phyloP scores from a whole-genome alignment of 2,888 invertebrate genomes.

The Chesias legatella region DNA sequence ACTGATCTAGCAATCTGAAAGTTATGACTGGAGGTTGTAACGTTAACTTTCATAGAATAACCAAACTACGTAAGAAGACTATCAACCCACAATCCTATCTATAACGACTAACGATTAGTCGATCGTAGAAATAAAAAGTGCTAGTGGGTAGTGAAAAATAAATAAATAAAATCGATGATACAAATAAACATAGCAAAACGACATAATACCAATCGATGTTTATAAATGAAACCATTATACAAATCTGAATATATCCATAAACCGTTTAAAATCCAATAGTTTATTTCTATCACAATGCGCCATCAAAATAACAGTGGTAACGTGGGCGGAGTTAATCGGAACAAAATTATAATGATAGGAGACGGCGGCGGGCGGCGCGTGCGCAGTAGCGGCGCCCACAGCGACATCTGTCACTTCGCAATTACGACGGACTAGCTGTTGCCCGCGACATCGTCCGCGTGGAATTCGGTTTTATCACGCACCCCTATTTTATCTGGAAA shows the following conservation, averaged over 20 bases:
- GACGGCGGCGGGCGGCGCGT: constrained; percentile 50
- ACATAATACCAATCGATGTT: constrained; percentile 25
- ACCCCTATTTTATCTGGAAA: too few species aligned
- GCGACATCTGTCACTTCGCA: constrained; percentile 58
- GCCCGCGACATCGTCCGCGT: too few species aligned
- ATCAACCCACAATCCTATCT: too few species aligned
- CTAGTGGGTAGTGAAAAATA: constrained; percentile 1
- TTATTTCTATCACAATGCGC: constrained; percentile 29
- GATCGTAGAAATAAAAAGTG: too few species aligned
- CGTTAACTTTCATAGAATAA: too few species aligned
- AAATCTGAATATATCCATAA: constrained; percentile 26
- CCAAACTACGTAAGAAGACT: too few species aligned
- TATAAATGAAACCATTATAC: constrained; percentile 29
- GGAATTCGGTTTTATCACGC: too few species aligned
- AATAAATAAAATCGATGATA: constrained; percentile 12
- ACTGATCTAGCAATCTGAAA: too few species aligned
- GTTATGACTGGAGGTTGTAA: too few species aligned
- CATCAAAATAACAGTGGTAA: constrained; percentile 36
- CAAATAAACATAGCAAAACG: constrained; percentile 1
- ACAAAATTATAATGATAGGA: constrained; percentile 45
- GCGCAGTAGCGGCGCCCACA: constrained; percentile 51
- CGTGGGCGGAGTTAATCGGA: constrained; percentile 45
- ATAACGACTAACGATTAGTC: too few species aligned
- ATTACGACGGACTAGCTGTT: constrained; percentile 53
- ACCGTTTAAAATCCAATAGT: constrained; percentile 30